These are phyloP conservation scores for Oreonectes daqikongensis DNA, from an alignment of 2,797 vertebrate species.

Conservation along the genomic window DNA sequence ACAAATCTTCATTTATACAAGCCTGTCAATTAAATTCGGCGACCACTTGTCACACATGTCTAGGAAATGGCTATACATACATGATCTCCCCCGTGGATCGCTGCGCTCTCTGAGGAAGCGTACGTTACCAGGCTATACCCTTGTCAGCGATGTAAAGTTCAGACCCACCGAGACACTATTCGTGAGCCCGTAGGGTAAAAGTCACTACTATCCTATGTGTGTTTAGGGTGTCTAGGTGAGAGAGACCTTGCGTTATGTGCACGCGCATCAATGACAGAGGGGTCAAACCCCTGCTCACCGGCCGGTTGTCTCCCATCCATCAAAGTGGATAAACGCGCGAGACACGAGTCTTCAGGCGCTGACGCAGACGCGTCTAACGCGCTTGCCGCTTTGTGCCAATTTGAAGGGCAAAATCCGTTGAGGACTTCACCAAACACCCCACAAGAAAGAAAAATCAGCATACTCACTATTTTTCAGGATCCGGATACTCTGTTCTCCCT, in stretches of 20 bases:
- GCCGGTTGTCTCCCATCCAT: slow-evolving; percentile 60
- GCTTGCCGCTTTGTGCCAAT: slow-evolving; percentile 20
- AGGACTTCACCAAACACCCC: slow-evolving; percentile 60
- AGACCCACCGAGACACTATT: slow-evolving; percentile 13
- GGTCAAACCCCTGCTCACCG: slow-evolving; percentile 74
- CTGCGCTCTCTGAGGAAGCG: slow-evolving; percentile 23
- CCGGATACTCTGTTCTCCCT: slow-evolving; percentile 65
- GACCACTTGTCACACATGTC: slow-evolving; percentile 34
- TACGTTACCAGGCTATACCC: slow-evolving; percentile 13
- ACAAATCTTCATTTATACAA: not conserved
- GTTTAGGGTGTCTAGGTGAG: slow-evolving; percentile 40
- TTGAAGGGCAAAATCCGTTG: slow-evolving; percentile 71
- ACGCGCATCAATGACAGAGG: slow-evolving; percentile 82
- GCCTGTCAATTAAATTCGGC: slow-evolving; percentile 8
- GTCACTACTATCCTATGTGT: slow-evolving; percentile 9
- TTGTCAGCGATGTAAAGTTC: slow-evolving; percentile 28
- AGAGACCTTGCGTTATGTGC: slow-evolving; percentile 54
- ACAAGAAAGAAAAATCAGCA: slow-evolving; percentile 18
- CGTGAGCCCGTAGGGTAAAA: not conserved
- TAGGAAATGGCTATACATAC: slow-evolving; percentile 15
- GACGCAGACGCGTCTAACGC: slow-evolving; percentile 36
- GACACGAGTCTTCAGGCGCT: slow-evolving; percentile 38
- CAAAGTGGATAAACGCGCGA: slow-evolving; percentile 47
- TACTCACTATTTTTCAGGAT: slow-evolving; percentile 73
- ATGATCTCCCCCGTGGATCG: slow-evolving; percentile 13